phyloP scores from a whole-genome alignment of 2,888 invertebrate species.

The Sarcophaga carnaria region DNA sequence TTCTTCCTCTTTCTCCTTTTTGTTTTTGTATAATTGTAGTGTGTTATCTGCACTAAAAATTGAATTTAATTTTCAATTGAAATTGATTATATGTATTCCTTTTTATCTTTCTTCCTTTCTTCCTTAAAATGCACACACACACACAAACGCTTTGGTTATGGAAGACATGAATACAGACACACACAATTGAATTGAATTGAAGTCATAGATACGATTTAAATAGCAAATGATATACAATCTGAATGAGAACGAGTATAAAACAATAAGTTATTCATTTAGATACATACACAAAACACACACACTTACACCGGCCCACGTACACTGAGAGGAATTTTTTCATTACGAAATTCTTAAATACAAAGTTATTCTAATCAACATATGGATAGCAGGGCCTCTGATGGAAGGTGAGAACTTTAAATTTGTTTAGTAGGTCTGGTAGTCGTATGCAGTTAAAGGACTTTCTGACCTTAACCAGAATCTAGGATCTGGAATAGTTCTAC shows the following conservation, averaged over 20 bases:
- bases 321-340: too few species aligned
- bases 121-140: slow-evolving; percentile 36
- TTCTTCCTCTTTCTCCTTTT: neutral
- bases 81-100: slow-evolving; percentile 61
- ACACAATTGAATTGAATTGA: slow-evolving; percentile 48
- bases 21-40: neutral
- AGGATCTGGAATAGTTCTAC: too few species aligned
- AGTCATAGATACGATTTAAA: slow-evolving; percentile 66
- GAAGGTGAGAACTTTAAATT: too few species aligned
- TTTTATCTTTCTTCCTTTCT: slow-evolving; percentile 27
- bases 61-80: slow-evolving; percentile 68
- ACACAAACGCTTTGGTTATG: neutral
- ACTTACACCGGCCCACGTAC: too few species aligned
- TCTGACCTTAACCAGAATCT: too few species aligned
- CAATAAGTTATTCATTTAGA: neutral
- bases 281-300: neutral
- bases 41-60: slow-evolving; percentile 40
- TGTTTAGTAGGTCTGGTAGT: too few species aligned
- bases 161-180: neutral
- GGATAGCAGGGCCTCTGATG: too few species aligned
- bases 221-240: slow-evolving; percentile 56
- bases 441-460: too few species aligned
- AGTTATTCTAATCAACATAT: too few species aligned
- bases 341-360: too few species aligned
- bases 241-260: neutral